Percentiles rank a stretch among this genome's conserved stretches.
Conservation (phyloP, 2,113 vertebrate genomes). For the Indri indri region DNA sequence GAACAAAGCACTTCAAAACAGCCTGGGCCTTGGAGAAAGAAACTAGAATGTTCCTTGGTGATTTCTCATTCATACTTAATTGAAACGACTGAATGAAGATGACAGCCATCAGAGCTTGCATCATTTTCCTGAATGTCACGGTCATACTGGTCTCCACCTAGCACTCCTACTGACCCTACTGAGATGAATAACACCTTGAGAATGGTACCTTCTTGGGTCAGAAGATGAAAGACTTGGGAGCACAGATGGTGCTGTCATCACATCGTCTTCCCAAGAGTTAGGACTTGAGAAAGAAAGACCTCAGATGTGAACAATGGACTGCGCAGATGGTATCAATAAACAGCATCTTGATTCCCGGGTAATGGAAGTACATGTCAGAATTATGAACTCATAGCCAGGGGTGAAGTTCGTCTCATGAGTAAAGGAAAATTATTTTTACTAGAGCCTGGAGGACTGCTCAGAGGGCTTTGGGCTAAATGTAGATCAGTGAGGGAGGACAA, state of each 20-base stretch:
- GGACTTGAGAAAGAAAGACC: not conserved
- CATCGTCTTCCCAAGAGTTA: not conserved
- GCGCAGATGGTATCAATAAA: slow-evolving; percentile 46
- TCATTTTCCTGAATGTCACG: not conserved
- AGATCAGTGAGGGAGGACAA: not conserved
- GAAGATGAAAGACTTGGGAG: slow-evolving; percentile 8
- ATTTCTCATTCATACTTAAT: not conserved
- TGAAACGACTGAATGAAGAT: not conserved
- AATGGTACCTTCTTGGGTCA: not conserved
- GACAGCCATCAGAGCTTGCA: not conserved
- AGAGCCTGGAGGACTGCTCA: not conserved
- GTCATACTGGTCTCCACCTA: not conserved
- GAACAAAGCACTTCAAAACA: not conserved
- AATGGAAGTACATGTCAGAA: slow-evolving; percentile 48
- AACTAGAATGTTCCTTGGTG: not conserved
- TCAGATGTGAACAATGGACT: not conserved
- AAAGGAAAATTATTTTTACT: slow-evolving; percentile 21
- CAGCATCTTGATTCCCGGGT: not conserved
- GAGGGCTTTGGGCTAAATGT: not conserved
- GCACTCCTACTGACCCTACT: not conserved
- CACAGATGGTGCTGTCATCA: slow-evolving; percentile 3
- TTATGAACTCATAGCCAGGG: slow-evolving; percentile 21
- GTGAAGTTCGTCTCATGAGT: not conserved
- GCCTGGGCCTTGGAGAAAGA: rapidly evolving
- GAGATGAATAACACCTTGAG: not conserved